A percentile compares a stretch with the other conserved stretches of the same genome.
Conservation (phyloP, 2,113 vertebrate species). For the Hippocampus zosterae region DNA sequence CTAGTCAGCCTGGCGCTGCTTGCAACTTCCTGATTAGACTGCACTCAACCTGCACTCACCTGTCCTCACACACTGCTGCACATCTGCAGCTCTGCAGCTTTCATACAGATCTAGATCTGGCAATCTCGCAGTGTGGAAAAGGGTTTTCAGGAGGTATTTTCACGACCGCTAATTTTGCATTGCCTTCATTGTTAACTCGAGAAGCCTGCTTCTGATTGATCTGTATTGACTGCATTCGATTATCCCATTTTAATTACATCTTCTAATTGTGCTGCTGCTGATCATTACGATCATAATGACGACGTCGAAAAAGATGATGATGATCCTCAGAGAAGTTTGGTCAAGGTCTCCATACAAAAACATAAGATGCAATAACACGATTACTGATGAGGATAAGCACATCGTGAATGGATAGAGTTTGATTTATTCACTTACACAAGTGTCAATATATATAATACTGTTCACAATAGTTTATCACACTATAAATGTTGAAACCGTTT, state of each 20-base stretch:
- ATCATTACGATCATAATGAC: not conserved
- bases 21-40: slow-evolving; percentile 37
- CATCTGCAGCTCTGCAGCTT: not conserved
- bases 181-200: slow-evolving; percentile 15
- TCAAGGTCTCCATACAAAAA: not conserved
- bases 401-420: too few species aligned
- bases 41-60: slow-evolving; percentile 29
- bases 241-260: not conserved
- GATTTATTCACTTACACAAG: too few species aligned
- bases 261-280: not conserved
- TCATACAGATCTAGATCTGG: not conserved
- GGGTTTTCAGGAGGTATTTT: slow-evolving; percentile 16
- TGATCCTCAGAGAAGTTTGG: not conserved
- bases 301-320: too few species aligned
- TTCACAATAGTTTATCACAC: not conserved
- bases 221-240: not conserved
- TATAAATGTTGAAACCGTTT: not conserved
- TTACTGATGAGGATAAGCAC: not conserved
- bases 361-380: not conserved
- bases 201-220: not conserved
- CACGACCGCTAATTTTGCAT: slow-evolving; percentile 15
- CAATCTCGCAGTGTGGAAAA: too few species aligned
- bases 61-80: slow-evolving; percentile 10
- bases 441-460: not conserved
- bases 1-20: slow-evolving; percentile 8